Percentiles rank a stretch among this genome's conserved stretches.
Conservation (phyloP, 2,888 invertebrate species). For the Drosophila atroscutellata region DNA sequence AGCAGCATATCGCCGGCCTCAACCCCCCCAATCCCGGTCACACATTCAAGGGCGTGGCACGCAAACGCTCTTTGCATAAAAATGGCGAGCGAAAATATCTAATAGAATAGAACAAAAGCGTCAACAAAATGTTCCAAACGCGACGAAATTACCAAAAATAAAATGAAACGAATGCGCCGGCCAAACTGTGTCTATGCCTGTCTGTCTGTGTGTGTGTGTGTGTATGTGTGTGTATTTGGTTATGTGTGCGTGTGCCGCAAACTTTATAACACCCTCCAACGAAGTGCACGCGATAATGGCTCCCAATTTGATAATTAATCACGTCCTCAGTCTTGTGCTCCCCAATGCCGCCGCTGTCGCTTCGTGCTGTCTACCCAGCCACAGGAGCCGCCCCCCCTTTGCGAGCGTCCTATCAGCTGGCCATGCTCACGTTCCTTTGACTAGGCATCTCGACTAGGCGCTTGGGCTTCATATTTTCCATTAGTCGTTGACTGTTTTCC, state of each 20-base stretch:
- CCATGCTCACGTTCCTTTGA: neutral
- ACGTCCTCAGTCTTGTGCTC: conserved; percentile 67
- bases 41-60: conserved; percentile 36
- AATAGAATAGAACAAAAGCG: conserved; percentile 72
- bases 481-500: conserved; percentile 40
- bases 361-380: conserved; percentile 25
- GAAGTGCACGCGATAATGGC: conserved; percentile 71
- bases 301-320: conserved; percentile 81
- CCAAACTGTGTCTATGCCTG: conserved; percentile 2
- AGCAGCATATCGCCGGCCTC: neutral
- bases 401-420: neutral
- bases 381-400: conserved; percentile 27
- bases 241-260: conserved; percentile 58
- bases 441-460: conserved; percentile 22
- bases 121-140: conserved; percentile 63
- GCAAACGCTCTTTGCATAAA: conserved; percentile 68
- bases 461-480: conserved; percentile 62
- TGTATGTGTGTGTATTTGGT: conserved; percentile 14
- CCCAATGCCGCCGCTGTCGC: conserved; percentile 13
- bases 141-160: conserved; percentile 55
- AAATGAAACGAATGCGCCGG: conserved; percentile 16
- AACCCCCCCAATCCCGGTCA: neutral
- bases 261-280: conserved; percentile 67
- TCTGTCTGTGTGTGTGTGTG: conserved; percentile 1
- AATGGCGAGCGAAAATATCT: conserved; percentile 51